Conservation (phyloP, 2,113 vertebrate species). For the Motacilla tschutschensis region DNA sequence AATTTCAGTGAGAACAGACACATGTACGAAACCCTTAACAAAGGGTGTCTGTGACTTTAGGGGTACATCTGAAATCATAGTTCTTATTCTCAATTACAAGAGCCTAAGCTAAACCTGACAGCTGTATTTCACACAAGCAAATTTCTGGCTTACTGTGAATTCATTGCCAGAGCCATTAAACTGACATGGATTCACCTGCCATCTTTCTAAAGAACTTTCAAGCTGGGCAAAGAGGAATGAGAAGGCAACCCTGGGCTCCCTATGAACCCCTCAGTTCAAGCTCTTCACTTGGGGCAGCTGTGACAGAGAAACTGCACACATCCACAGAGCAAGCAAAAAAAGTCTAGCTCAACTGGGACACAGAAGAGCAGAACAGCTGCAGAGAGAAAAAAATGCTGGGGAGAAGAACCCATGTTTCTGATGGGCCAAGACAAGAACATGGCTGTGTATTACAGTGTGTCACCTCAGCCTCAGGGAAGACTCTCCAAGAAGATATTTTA, state of each 20-base stretch:
- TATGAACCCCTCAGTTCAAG: not conserved
- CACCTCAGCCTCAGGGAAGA: not conserved
- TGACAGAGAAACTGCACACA: not conserved
- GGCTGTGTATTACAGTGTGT: not conserved
- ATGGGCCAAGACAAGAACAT: not conserved
- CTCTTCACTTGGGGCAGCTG: not conserved
- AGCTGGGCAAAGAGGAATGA: not conserved
- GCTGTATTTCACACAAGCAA: not conserved
- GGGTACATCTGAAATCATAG: not conserved
- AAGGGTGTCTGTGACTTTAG: not conserved
- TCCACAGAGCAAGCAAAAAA: not conserved
- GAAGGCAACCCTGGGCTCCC: not conserved
- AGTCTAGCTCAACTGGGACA: not conserved
- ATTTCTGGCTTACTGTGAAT: not conserved
- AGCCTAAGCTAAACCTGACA: not conserved
- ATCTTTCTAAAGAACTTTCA: not conserved
- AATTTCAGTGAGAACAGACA: not conserved
- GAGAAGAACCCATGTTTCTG: not conserved
- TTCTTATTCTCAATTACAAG: not conserved
- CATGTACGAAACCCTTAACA: not conserved
- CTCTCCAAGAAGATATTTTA: not conserved
- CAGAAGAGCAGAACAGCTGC: not conserved
- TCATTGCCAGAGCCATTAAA: not conserved
- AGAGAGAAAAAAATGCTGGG: not conserved
- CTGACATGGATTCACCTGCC: not conserved